A percentile compares a stretch with the other conserved stretches of the same genome.
These are phyloP conservation scores for Leucophora obtusa DNA, from an alignment of 2,888 invertebrate species.

Conservation along the genomic window DNA sequence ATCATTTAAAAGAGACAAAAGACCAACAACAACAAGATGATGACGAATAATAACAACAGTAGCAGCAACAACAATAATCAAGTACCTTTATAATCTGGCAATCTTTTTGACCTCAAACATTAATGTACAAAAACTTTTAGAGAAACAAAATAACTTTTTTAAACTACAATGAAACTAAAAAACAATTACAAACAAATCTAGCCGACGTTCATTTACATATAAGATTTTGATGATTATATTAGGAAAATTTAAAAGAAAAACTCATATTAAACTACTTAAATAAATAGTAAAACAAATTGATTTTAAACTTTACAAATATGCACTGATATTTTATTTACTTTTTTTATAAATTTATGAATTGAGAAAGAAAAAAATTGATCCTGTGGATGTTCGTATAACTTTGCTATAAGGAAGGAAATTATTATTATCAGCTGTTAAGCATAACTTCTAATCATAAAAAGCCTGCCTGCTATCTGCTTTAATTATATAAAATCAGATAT, in stretches of 20 bases:
- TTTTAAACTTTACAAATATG: constrained; percentile 10
- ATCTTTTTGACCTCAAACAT: constrained; percentile 27
- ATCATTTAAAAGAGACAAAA: constrained; percentile 18
- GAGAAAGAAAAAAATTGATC: too few relatives aligned
- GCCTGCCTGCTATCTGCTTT: too few relatives aligned
- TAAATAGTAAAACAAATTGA: constrained; percentile 27
- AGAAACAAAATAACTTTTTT: constrained; percentile 4
- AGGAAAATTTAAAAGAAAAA: constrained; percentile 43
- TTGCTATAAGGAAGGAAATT: too few relatives aligned
- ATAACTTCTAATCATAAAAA: too few relatives aligned
- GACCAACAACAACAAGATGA: neutral
- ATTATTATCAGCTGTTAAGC: too few relatives aligned
- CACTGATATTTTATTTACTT: neutral
- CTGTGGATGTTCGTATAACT: too few relatives aligned
- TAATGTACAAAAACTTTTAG: constrained; percentile 29
- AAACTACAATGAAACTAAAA: constrained; percentile 13
- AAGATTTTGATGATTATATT: constrained; percentile 39
- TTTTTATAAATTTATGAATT: too few relatives aligned
- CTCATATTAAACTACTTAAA: constrained; percentile 14
- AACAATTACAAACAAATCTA: constrained; percentile 4
- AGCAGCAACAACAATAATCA: constrained; percentile 28
- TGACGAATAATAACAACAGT: constrained; percentile 11
- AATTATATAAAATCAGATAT: too few relatives aligned
- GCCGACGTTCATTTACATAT: constrained; percentile 23
- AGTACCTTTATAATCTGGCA: constrained; percentile 34